A percentile compares a stretch with the other conserved stretches of the same genome.
These are phyloP conservation scores for Dynastes grantii DNA, from an alignment of 2,888 invertebrate species.

Conservation along the genomic window DNA sequence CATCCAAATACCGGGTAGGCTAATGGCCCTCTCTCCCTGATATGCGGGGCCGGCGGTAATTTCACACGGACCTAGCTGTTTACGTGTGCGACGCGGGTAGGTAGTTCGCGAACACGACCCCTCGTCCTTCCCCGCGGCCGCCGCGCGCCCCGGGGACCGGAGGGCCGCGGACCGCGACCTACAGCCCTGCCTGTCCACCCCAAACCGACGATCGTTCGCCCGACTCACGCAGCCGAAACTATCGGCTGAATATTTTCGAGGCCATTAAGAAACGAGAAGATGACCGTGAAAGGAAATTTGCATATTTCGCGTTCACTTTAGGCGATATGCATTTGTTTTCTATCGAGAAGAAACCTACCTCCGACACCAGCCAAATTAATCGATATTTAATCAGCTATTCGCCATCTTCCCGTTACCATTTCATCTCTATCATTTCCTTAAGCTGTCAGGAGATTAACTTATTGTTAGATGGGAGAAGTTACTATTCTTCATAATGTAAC, in stretches of 20 bases:
- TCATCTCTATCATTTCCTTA: background rate
- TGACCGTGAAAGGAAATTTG: slow-evolving; percentile 41
- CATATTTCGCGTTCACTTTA: slow-evolving; percentile 38
- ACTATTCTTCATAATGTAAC: too few species aligned
- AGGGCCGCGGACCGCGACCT: slow-evolving; percentile 58
- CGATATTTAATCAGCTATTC: background rate
- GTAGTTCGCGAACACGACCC: slow-evolving; percentile 62
- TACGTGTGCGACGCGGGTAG: slow-evolving; percentile 61
- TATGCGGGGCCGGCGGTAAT: slow-evolving; percentile 63
- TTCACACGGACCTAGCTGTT: slow-evolving; percentile 62
- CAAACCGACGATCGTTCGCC: slow-evolving; percentile 58
- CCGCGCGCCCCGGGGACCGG: slow-evolving; percentile 55
- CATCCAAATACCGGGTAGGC: slow-evolving; percentile 61
- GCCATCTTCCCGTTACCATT: background rate
- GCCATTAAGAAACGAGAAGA: slow-evolving; percentile 44
- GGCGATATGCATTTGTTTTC: slow-evolving; percentile 15
- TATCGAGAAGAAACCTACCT: background rate
- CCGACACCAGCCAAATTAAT: background rate
- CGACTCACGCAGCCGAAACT: slow-evolving; percentile 55
- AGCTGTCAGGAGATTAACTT: too few species aligned
- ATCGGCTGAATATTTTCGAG: slow-evolving; percentile 50
- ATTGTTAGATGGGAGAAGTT: too few species aligned
- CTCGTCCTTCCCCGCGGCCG: slow-evolving; percentile 55
- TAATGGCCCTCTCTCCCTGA: slow-evolving; percentile 58
- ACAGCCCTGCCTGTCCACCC: slow-evolving; percentile 61